Conservation (phyloP, 2,888 invertebrate genomes). For the Leuctra nigra region DNA sequence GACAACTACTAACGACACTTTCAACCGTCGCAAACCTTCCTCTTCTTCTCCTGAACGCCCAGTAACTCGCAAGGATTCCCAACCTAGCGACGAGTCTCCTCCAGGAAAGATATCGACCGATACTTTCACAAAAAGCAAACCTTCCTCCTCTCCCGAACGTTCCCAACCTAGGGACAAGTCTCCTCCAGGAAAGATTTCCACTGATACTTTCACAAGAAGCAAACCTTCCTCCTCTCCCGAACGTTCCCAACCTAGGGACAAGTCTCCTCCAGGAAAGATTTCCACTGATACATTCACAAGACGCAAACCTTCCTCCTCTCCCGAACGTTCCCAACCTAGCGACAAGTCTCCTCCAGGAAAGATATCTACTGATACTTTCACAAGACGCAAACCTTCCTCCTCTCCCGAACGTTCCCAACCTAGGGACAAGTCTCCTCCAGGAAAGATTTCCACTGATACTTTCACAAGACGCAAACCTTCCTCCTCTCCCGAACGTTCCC, state of each 20-base stretch:
- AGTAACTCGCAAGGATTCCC: not conserved
- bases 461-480: slow-evolving; percentile 3
- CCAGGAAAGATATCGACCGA: not conserved
- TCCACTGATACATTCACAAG: slow-evolving; percentile 9
- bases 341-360: not conserved
- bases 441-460: not conserved
- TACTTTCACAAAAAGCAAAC: not conserved
- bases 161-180: slow-evolving; percentile 4
- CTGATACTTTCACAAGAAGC: not conserved
- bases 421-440: slow-evolving; percentile 6
- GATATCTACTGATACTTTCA: not conserved
- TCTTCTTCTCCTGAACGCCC: slow-evolving; percentile 19
- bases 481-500: slow-evolving; percentile 13
- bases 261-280: slow-evolving; percentile 16
- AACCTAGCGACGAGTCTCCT: not conserved
- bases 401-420: slow-evolving; percentile 3
- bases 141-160: not conserved
- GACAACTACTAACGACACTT: slow-evolving; percentile 9
- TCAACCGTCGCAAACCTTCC: not conserved
- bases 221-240: slow-evolving; percentile 5
- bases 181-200: slow-evolving; percentile 3
- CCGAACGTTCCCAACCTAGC: not conserved
- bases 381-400: not conserved
- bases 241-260: not conserved
- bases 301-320: slow-evolving; percentile 17